A percentile compares a stretch with the other conserved stretches of the same genome.
Evolutionary conservation across 1,140 invertebrate species (phyloP).

Genomic region (Ladona fulva): DNA sequence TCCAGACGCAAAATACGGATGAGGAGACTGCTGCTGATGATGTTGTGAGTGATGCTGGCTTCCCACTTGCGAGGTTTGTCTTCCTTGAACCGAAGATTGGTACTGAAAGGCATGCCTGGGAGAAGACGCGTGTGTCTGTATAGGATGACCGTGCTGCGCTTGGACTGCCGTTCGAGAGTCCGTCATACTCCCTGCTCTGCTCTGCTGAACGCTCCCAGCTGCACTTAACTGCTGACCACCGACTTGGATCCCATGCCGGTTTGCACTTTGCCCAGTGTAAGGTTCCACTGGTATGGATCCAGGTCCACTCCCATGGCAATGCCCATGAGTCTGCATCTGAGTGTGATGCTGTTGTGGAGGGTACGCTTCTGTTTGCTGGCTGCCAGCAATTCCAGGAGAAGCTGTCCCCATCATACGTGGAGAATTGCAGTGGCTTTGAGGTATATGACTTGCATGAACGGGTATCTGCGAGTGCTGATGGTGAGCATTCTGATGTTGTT

Average conservation of each 20-base stretch:
- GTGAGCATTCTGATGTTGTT: background rate
- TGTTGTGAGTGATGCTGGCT: constrained; percentile 23
- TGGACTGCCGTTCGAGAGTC: background rate
- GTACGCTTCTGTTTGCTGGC: background rate
- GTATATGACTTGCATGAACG: background rate
- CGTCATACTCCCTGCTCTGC: background rate
- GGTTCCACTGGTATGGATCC: background rate
- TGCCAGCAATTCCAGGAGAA: background rate
- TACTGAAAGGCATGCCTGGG: background rate
- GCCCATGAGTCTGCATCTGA: constrained; percentile 1
- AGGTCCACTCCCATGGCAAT: background rate
- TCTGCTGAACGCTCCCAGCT: background rate
- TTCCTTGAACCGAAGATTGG: background rate
- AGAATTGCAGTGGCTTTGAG: constrained; percentile 11
- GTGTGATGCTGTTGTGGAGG: background rate
- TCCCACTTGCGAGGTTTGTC: background rate
- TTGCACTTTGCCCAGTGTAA: background rate
- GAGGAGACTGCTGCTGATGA: constrained; percentile 39
- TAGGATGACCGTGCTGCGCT: background rate
- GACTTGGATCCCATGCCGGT: background rate
- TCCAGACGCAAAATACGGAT: background rate
- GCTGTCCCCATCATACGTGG: background rate
- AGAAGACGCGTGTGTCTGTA: background rate
- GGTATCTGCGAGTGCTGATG: constrained; percentile 11
- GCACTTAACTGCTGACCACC: background rate